Percentiles rank a stretch among this genome's conserved stretches.
These are phyloP conservation scores for Drosophila borborema DNA, from an alignment of 2,888 invertebrate species.

Conservation along the genomic window DNA sequence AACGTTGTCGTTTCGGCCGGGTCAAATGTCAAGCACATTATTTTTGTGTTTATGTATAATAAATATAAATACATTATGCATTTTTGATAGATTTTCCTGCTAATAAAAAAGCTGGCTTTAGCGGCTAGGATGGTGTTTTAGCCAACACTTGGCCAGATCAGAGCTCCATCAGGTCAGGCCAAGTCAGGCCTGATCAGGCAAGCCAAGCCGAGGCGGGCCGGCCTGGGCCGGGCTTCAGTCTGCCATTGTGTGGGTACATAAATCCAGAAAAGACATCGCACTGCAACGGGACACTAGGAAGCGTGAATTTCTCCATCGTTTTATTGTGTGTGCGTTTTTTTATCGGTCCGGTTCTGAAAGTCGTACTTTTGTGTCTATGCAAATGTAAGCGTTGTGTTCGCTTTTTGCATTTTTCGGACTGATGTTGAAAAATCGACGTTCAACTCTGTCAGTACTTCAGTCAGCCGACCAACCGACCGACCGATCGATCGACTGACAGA, in stretches of 20 bases:
- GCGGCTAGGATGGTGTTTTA: conserved; percentile 73
- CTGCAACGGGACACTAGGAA: conserved; percentile 66
- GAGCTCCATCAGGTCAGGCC: conserved; percentile 17
- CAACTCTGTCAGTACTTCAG: conserved; percentile 52
- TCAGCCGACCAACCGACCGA: conserved; percentile 23
- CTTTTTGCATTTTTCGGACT: conserved; percentile 52
- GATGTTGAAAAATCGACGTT: conserved; percentile 67
- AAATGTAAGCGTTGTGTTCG: conserved; percentile 64
- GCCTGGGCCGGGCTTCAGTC: not conserved
- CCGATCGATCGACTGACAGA: conserved; percentile 13
- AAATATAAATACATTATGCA: conserved; percentile 79
- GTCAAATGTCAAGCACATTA: conserved; percentile 83
- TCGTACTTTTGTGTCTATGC: conserved; percentile 73
- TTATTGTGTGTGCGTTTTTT: not conserved
- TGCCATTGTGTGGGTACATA: conserved; percentile 77
- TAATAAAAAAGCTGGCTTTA: conserved; percentile 70
- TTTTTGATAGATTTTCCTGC: conserved; percentile 79
- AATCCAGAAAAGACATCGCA: conserved; percentile 51
- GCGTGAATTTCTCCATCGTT: conserved; percentile 44
- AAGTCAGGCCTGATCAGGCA: not conserved
- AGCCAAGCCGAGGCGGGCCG: not conserved
- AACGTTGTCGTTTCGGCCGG: conserved; percentile 71
- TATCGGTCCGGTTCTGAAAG: conserved; percentile 41
- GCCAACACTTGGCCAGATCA: conserved; percentile 63
- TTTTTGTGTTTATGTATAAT: conserved; percentile 80